phyloP scores from a whole-genome alignment of 2,888 invertebrate species.

The Chrysomela aeneicollis region DNA sequence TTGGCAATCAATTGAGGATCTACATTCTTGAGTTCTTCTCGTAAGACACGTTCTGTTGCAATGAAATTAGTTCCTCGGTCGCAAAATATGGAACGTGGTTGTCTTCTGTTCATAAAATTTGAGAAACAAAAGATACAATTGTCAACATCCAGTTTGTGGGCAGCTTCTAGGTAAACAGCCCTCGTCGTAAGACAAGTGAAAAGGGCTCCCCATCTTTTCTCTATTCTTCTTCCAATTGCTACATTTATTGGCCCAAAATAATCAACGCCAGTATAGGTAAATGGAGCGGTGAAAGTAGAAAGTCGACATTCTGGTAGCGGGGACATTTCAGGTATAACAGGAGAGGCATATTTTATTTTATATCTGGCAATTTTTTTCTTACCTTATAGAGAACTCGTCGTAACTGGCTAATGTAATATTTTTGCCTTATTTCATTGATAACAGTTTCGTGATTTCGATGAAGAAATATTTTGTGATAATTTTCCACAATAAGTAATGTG shows the following conservation, averaged over 20 bases:
- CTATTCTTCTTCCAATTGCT: constrained; percentile 25
- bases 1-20: constrained; percentile 16
- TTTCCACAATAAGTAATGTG: not conserved
- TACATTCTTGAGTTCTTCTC: constrained; percentile 10
- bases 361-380: too few species aligned
- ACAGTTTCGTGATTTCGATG: constrained; percentile 15
- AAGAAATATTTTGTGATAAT: not conserved
- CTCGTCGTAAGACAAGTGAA: constrained; percentile 25
- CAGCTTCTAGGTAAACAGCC: constrained; percentile 22
- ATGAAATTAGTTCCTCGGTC: constrained; percentile 23
- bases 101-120: constrained; percentile 24
- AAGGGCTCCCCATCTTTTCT: constrained; percentile 28
- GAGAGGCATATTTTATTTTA: constrained; percentile 20
- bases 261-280: constrained; percentile 27
- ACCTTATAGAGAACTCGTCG: constrained; percentile 20
- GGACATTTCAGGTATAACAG: constrained; percentile 23
- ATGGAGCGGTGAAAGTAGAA: constrained; percentile 16
- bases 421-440: constrained; percentile 24
- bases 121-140: constrained; percentile 10
- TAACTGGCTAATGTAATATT: constrained; percentile 19
- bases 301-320: constrained; percentile 24
- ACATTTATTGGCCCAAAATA: constrained; percentile 33
- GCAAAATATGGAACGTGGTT: constrained; percentile 18
- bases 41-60: constrained; percentile 4
- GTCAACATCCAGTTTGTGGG: constrained; percentile 13